Evolutionary conservation across 2,888 invertebrate species (phyloP).

Genomic region (Eupithecia abbreviata): DNA sequence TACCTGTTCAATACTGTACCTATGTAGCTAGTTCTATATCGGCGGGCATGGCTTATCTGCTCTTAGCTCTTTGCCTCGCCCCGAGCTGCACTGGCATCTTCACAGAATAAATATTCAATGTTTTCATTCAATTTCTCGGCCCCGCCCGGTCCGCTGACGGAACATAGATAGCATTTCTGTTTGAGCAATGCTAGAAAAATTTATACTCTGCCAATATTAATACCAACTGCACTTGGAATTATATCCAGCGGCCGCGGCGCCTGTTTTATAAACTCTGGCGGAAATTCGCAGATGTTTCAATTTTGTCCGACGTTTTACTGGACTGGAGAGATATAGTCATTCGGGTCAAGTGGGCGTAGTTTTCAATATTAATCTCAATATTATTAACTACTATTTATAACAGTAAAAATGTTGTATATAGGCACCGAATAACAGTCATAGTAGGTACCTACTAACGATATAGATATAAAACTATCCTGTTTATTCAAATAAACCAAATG

Average conservation of each 20-base stretch:
- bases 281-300: not conserved
- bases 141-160: conserved; percentile 46
- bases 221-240: conserved; percentile 27
- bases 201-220: conserved; percentile 34
- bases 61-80: conserved; percentile 44
- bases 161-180: conserved; percentile 55
- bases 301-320: not conserved
- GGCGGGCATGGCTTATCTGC: conserved; percentile 20
- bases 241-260: conserved; percentile 2
- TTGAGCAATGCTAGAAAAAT: conserved; percentile 43
- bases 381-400: no score
- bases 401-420: no score
- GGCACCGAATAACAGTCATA: no score
- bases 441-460: no score
- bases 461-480: no score
- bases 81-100: conserved; percentile 61
- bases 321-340: not conserved
- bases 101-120: conserved; percentile 80
- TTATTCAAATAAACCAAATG: no score
- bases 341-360: no score
- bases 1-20: not conserved
- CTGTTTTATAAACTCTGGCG: not conserved
- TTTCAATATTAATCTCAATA: no score
- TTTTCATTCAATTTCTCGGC: conserved; percentile 77
- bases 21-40: not conserved